These are phyloP conservation scores for Oplegnathus fasciatus DNA, from an alignment of 2,113 vertebrate genomes.

Conservation along the genomic window DNA sequence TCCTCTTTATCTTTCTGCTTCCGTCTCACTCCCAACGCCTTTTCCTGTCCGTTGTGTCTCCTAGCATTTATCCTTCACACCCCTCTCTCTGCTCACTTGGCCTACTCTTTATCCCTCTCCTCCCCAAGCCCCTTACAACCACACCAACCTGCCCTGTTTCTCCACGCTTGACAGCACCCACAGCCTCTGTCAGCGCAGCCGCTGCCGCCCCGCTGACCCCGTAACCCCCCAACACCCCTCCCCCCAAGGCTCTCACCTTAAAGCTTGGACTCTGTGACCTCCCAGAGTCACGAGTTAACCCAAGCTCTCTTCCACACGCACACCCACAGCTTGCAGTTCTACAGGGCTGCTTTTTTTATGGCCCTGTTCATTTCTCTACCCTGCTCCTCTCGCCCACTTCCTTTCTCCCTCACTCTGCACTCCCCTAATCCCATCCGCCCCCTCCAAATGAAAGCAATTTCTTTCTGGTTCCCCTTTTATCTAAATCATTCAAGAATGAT, in stretches of 20 bases:
- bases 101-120: conserved; percentile 46
- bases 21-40: neutral
- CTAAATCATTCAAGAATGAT: conserved; percentile 3
- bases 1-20: conserved; percentile 12
- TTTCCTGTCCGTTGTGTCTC: conserved; percentile 11
- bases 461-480: conserved; percentile 13
- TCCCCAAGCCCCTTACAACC: conserved; percentile 10
- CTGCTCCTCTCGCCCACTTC: neutral
- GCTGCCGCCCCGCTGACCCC: conserved; percentile 23
- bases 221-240: neutral
- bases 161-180: conserved; percentile 49
- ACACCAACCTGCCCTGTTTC: conserved; percentile 29
- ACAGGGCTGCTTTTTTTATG: conserved; percentile 16
- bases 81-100: conserved; percentile 36
- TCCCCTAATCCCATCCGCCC: conserved; percentile 4
- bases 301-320: conserved; percentile 37
- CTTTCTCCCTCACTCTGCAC: neutral
- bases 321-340: conserved; percentile 31
- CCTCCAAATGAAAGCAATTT: conserved; percentile 6
- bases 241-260: conserved; percentile 18
- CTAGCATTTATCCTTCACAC: conserved; percentile 27
- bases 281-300: conserved; percentile 68
- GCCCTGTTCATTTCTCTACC: conserved; percentile 28
- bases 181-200: conserved; percentile 40
- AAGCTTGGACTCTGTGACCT: conserved; percentile 51